A percentile compares a stretch with the other conserved stretches of the same genome.
Evolutionary conservation across 2,888 invertebrate species (phyloP).

Genomic region (Hanleya hanleyi): DNA sequence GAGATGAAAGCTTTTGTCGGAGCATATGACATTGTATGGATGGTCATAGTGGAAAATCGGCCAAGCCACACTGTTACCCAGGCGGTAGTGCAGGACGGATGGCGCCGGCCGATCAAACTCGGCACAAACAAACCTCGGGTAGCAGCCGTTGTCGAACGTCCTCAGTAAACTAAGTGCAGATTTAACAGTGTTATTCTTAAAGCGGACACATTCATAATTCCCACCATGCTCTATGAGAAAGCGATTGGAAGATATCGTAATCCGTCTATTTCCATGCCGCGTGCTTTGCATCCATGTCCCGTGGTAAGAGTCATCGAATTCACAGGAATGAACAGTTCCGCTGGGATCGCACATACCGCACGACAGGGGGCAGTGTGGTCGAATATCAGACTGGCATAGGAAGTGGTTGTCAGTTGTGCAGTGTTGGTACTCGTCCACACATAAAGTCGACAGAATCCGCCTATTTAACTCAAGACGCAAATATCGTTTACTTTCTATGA

Average conservation of each 20-base stretch:
- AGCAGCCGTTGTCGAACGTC: constrained; percentile 1
- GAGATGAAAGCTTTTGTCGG: background rate
- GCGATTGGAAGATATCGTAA: background rate
- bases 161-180: background rate
- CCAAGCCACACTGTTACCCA: background rate
- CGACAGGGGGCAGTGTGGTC: background rate
- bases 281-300: constrained; percentile 10
- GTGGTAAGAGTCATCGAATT: background rate
- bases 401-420: background rate
- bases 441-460: background rate
- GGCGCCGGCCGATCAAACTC: constrained; percentile 4
- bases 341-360: background rate
- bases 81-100: constrained; percentile 6
- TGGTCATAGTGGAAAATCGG: background rate
- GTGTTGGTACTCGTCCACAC: background rate
- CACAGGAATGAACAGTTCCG: background rate
- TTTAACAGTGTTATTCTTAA: background rate
- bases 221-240: background rate
- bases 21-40: background rate
- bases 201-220: background rate
- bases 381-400: background rate
- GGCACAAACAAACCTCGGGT: background rate
- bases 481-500: background rate
- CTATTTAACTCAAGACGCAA: background rate
- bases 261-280: background rate